Base-by-base conservation (phyloP, 2,113 vertebrate genomes). In the Charadrius vociferus region DNA sequence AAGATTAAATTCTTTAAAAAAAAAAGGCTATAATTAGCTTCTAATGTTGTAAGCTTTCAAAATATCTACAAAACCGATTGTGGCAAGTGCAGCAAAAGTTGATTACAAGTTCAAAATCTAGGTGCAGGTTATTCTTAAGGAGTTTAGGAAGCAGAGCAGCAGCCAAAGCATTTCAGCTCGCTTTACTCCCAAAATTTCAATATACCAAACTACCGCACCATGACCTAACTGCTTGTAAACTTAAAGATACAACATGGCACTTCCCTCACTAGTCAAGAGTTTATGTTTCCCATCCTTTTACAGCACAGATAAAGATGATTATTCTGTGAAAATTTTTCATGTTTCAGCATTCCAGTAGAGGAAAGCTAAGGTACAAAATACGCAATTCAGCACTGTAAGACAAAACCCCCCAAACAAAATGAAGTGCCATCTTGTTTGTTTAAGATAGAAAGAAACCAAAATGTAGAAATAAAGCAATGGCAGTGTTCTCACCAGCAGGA, bases 371-470 rank as follows among this genome's bases (percentile, higher is more conserved):
- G 26, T 52, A 65, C 11, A 36, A 82, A 65, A 19, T 3, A 26
- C 0, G 6, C 30, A 53, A 43, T 23, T 66, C 2, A 3, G 18
- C 30, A 53, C 7, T 30, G 14, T 0, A 37, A 14, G 21, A 68
- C 20, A 50, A 61, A 1, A 26, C 3, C 14, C 9, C 5, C 3
- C 14, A 37, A 68, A 59, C 19, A 73, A 52, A 79, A 85, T 7
- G 2, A 78, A 70, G 6, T 6, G 11, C 13, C 7, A 68, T 47
- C 66, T 77, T 45, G 14, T 14, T 39, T 32, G n/a, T 63, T 65
- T 43, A 66, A 66, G 12, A 34, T 3, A 53, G 11, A 77, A 73
- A 62, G 45, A 78, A 86, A 4, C 3, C 6, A 66, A 93, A 77
- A 12, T 11, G 8, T 5, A 82, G 26, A 39, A 75, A 50, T 6